Conservation (phyloP, 1,140 invertebrate species). For the Leptonema lineaticorne region DNA sequence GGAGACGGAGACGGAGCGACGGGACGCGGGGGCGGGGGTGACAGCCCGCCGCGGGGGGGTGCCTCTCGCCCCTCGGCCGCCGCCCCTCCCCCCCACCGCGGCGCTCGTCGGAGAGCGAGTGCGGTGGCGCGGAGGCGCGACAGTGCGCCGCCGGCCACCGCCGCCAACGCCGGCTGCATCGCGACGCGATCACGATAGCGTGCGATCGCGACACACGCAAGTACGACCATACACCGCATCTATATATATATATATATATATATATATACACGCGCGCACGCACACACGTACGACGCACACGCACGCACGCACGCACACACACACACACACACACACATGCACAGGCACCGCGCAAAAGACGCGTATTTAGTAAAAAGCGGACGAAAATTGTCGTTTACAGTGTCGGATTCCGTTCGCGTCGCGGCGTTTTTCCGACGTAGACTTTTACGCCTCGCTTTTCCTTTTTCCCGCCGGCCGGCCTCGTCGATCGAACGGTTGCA, state of each 20-base stretch:
- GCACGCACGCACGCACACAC: background rate
- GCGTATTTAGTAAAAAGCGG: background rate
- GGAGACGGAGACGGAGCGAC: background rate
- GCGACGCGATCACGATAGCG: background rate
- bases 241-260: no score
- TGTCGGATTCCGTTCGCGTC: background rate
- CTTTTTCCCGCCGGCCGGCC: no score
- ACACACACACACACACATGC: background rate
- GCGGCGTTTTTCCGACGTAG: background rate
- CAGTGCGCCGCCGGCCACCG: conserved; percentile 38
- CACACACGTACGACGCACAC: background rate
- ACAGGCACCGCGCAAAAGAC: no score
- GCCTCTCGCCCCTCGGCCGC: background rate
- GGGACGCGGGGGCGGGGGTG: background rate
- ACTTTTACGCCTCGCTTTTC: background rate
- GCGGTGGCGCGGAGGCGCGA: conserved; percentile 12
- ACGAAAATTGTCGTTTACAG: background rate
- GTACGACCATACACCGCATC: no score
- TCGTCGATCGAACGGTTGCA: no score
- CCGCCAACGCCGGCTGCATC: conserved; percentile 17
- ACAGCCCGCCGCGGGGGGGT: background rate
- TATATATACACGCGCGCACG: background rate
- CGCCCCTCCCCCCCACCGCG: background rate
- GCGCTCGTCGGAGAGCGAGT: background rate
- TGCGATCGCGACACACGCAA: no score